phyloP scores from a whole-genome alignment of 2,888 invertebrate species.

The Cheilosia pagana region DNA sequence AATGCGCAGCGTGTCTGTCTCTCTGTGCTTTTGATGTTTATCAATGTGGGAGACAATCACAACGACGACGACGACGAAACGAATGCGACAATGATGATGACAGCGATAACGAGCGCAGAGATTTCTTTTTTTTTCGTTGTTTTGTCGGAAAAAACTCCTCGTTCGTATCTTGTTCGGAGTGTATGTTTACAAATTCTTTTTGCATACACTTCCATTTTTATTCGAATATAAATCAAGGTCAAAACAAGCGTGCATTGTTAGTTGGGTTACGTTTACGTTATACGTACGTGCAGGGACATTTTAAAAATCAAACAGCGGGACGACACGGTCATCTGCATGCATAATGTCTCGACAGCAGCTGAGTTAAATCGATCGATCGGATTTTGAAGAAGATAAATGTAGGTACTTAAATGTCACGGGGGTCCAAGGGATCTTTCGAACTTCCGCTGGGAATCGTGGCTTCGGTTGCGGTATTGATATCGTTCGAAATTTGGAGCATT shows the following conservation, averaged over 20 bases:
- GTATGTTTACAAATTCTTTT: constrained; percentile 69
- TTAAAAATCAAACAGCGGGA: constrained; percentile 39
- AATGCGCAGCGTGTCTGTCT: constrained; percentile 39
- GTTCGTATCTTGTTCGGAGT: constrained; percentile 32
- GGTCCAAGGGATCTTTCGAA: not conserved
- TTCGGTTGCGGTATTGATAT: not conserved
- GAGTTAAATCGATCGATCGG: not conserved
- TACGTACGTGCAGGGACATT: constrained; percentile 3
- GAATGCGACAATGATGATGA: constrained; percentile 57
- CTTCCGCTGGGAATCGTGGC: not conserved
- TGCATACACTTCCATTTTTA: constrained; percentile 57
- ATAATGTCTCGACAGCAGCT: not conserved
- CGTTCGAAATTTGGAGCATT: too few relatives aligned
- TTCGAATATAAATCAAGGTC: constrained; percentile 61
- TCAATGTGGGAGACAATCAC: constrained; percentile 71
- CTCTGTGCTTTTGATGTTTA: constrained; percentile 64
- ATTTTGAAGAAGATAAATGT: not conserved
- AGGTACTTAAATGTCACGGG: not conserved
- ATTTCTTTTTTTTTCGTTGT: constrained; percentile 20
- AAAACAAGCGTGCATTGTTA: constrained; percentile 3
- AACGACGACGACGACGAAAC: constrained; percentile 12
- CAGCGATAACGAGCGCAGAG: constrained; percentile 43
- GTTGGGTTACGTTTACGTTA: constrained; percentile 37
- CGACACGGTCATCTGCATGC: not conserved
- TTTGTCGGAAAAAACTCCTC: constrained; percentile 9